Conservation (phyloP, 1,140 invertebrate species). For the Gyrodactylus bullatarudis region DNA sequence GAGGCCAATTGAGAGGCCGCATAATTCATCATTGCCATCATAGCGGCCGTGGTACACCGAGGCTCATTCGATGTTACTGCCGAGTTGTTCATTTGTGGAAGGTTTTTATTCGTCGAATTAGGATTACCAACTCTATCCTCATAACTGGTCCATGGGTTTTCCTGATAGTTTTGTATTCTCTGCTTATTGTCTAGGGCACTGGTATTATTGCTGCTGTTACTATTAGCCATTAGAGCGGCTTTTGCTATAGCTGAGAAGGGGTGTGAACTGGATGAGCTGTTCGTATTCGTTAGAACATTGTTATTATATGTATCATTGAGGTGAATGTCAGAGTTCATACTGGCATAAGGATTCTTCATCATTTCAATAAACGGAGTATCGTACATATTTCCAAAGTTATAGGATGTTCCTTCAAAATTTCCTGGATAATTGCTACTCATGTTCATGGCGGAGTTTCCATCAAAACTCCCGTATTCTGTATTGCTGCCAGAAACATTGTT, state of each 20-base stretch:
- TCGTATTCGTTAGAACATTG: too few species aligned
- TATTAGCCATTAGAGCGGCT: not conserved
- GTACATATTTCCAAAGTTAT: not conserved
- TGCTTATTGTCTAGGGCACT: not conserved
- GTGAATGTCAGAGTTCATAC: not conserved
- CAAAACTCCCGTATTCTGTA: not conserved
- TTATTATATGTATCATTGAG: too few species aligned
- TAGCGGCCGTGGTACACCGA: not conserved
- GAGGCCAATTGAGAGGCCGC: not conserved
- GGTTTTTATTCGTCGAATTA: not conserved
- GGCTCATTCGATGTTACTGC: too few species aligned
- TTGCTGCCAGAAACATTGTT: too few species aligned
- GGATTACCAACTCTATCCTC: not conserved
- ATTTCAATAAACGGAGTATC: not conserved
- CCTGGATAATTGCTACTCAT: not conserved
- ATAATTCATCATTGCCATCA: not conserved
- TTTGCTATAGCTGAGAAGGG: not conserved
- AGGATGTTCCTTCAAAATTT: not conserved
- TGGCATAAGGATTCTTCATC: not conserved
- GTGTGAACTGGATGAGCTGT: too few species aligned
- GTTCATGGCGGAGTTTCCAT: not conserved
- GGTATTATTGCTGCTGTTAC: not conserved
- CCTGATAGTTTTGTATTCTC: not conserved
- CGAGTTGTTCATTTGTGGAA: not conserved
- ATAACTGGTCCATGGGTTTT: not conserved